These are phyloP conservation scores for Chunga burmeisteri DNA, from an alignment of 2,113 vertebrate genomes.

Conservation along the genomic window DNA sequence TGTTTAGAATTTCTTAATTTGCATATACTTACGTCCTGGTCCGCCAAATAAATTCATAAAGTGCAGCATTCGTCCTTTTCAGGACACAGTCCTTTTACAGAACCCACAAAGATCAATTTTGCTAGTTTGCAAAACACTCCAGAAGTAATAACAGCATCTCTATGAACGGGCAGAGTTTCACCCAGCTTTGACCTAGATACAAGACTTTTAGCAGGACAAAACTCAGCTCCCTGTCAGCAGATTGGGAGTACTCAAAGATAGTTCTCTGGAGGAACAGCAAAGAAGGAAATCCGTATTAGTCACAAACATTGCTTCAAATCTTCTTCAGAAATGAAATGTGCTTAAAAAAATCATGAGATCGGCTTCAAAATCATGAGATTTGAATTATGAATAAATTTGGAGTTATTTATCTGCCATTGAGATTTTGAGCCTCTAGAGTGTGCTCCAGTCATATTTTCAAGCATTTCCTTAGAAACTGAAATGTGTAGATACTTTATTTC, in stretches of 20 bases:
- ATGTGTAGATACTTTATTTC: background rate
- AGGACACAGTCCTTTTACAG: background rate
- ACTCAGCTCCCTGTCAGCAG: background rate
- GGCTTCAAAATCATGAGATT: background rate
- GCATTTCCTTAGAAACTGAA: conserved; percentile 10
- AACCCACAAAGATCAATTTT: background rate
- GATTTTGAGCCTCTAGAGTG: conserved; percentile 67
- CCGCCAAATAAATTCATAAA: background rate
- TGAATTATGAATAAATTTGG: background rate
- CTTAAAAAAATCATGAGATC: background rate
- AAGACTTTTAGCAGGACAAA: background rate
- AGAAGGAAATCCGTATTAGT: background rate
- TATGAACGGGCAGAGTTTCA: background rate
- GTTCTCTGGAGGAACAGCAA: background rate
- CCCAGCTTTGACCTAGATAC: background rate
- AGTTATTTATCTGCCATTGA: conserved; percentile 35
- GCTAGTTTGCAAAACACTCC: background rate
- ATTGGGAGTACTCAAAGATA: background rate
- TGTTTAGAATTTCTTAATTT: background rate
- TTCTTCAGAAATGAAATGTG: background rate
- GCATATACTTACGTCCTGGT: background rate
- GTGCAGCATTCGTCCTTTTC: background rate
- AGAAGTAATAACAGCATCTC: background rate
- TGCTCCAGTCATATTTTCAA: conserved; percentile 68
- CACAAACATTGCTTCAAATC: background rate